Conservation (phyloP, 2,113 vertebrate genomes). For the Scytalopus superciliaris region DNA sequence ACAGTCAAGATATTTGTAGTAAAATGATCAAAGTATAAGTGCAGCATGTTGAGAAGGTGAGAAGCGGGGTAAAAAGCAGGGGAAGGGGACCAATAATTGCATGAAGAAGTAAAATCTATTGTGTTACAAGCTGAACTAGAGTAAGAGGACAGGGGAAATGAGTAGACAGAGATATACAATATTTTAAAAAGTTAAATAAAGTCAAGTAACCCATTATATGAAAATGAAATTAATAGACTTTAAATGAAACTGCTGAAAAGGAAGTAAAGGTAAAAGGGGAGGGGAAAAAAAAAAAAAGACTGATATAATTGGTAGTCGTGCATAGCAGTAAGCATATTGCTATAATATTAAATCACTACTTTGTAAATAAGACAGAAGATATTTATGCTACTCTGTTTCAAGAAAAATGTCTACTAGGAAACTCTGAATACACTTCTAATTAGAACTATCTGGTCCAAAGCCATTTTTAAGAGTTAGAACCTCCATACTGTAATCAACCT, state of each 20-base stretch:
- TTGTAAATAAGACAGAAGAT: background rate
- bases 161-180: background rate
- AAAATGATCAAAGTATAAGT: conserved; percentile 14
- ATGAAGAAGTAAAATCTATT: background rate
- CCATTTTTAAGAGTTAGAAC: background rate
- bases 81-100: background rate
- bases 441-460: background rate
- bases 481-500: background rate
- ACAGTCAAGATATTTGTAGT: background rate
- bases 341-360: background rate
- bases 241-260: background rate
- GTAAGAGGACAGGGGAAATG: background rate
- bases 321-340: background rate
- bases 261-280: background rate
- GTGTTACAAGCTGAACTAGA: background rate
- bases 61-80: background rate
- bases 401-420: background rate
- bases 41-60: background rate
- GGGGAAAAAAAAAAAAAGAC: background rate
- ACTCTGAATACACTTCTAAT: background rate
- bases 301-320: background rate
- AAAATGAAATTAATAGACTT: background rate
- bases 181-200: background rate
- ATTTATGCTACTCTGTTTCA: background rate
- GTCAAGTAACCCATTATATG: background rate